These are phyloP conservation scores for Caerostris extrusa DNA, from an alignment of 1,140 invertebrate species.

Conservation along the genomic window DNA sequence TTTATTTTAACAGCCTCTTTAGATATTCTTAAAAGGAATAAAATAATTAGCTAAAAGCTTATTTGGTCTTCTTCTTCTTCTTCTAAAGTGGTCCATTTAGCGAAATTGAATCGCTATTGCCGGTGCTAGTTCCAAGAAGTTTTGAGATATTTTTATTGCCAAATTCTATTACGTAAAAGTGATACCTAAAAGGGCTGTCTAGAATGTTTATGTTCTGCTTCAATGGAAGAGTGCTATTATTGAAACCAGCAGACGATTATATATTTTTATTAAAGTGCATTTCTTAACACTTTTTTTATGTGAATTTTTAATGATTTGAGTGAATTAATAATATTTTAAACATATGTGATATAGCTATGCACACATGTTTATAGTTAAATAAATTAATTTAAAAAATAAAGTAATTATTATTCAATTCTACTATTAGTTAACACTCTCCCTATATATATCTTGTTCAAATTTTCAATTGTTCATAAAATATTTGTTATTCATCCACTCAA, in stretches of 20 bases:
- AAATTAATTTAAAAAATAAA: too few species aligned
- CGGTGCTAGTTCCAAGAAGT: background rate
- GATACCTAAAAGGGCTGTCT: background rate
- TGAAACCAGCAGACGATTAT: background rate
- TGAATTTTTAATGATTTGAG: too few species aligned
- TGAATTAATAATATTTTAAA: too few species aligned
- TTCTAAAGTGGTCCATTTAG: constrained; percentile 14
- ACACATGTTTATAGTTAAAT: too few species aligned
- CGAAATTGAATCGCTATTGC: constrained; percentile 26
- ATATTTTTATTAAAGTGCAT: too few species aligned
- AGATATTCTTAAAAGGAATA: background rate
- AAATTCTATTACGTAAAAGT: constrained; percentile 15
- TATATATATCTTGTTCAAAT: too few species aligned
- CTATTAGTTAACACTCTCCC: too few species aligned
- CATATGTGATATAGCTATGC: too few species aligned
- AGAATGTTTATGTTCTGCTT: background rate
- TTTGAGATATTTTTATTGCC: constrained; percentile 18
- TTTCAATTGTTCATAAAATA: too few species aligned
- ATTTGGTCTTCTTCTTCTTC: background rate
- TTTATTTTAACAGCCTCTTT: background rate
- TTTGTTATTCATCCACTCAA: too few species aligned
- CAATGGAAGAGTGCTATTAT: background rate
- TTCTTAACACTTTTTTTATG: too few species aligned
- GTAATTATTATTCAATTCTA: too few species aligned
- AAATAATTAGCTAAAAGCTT: constrained; percentile 29